Base-by-base conservation (phyloP, 2,797 vertebrate genomes). In the Poecilia wingei region DNA sequence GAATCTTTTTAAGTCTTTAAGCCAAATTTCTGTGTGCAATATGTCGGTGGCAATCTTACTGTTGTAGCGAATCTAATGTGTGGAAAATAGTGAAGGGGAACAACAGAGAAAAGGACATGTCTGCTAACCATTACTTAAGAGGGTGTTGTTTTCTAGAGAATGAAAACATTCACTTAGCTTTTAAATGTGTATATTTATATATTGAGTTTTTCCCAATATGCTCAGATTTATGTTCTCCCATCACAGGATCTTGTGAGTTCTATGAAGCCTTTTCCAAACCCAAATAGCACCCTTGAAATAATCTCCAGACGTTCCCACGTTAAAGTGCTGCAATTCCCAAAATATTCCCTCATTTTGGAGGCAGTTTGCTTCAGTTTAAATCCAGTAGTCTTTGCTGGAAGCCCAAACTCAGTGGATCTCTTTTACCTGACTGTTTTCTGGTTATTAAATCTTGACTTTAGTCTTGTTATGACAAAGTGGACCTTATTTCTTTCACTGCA, bases 401-500 rank as follows among this genome's bases (percentile, higher is more conserved):
- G 55, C 31, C 14, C 13, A 4, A 31, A 33, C 7, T 71, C 28
- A 47, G n/a, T 61, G 46, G 9, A n/a, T 46, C 47, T 25, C 41
- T 36, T 16, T 45, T 25, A 45, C 39, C 31, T 55, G 18, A 74
- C 3, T 55, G 3, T 55, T 59, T 64, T 74, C 16, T 53, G 18
- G 25, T 46, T 55, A 79, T 55, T n/a, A 68, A 31, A 43, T 46
- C n/a, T 49, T 22, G 41, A 28, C 33, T 76, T 3, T 53, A 10
- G 8, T 51, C 1, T 2, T 45, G 5, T 45, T 55, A 45, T 6
- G 41, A 80, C 59, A 31, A 61, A 57, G 12, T 74, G 9, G 59
- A 81, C 31, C 18, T 10, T 18, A 71, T 66, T 77, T 75, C 74
- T 55, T 25, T 79, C 79, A 22, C 47, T 59, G 39, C 7, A 22